Evolutionary conservation across 2,797 vertebrate species (phyloP).

Genomic region (Sebastes iracundus): DNA sequence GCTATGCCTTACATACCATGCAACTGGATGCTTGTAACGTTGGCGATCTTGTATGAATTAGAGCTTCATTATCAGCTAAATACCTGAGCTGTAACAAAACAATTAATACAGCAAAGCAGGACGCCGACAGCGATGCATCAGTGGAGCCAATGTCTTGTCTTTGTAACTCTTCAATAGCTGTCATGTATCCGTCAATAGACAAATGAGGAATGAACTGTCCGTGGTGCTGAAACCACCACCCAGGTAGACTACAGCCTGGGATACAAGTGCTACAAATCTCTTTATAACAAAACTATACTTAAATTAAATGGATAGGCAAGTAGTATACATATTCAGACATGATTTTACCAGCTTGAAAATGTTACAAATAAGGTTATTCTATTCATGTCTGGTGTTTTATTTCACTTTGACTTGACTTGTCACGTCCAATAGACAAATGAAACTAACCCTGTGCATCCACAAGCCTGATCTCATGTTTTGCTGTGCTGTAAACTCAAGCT

Average conservation of each 20-base stretch:
- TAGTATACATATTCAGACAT: background rate
- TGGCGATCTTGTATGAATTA: background rate
- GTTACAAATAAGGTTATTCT: background rate
- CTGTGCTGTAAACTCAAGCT: background rate
- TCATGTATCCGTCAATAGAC: constrained; percentile 67
- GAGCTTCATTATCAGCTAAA: background rate
- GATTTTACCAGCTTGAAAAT: background rate
- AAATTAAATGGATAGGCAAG: background rate
- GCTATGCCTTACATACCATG: background rate
- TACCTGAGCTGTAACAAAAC: background rate
- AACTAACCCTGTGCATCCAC: background rate
- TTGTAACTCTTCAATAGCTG: constrained; percentile 31
- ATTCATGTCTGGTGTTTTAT: background rate
- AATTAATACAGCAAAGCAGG: background rate
- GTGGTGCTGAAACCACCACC: constrained; percentile 74
- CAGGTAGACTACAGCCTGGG: constrained; percentile 14
- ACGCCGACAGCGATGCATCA: background rate
- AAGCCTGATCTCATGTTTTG: background rate
- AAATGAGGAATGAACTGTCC: constrained; percentile 73
- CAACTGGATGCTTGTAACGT: background rate
- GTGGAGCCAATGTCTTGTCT: background rate
- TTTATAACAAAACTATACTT: background rate
- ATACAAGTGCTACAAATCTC: background rate
- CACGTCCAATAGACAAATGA: background rate
- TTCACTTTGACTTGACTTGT: background rate